phyloP scores from a whole-genome alignment of 2,113 vertebrate species.

The Seriola rivoliana region DNA sequence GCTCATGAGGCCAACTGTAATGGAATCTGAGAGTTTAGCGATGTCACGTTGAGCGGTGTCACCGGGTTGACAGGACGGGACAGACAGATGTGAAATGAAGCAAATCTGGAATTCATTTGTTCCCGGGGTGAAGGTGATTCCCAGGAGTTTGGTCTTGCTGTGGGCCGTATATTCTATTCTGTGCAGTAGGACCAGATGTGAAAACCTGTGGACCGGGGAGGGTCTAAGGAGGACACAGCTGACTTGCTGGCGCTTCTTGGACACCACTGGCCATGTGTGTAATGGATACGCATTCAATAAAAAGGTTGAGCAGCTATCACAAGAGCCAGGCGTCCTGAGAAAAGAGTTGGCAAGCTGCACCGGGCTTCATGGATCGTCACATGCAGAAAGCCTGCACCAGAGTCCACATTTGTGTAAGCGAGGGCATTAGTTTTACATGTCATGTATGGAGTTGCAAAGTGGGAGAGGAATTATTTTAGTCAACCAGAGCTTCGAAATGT shows the following conservation, averaged over 20 bases:
- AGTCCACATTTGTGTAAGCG: not conserved
- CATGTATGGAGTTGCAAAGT: not conserved
- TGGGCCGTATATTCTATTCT: conserved; percentile 12
- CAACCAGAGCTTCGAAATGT: not conserved
- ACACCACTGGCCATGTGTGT: conserved; percentile 57
- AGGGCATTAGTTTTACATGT: not conserved
- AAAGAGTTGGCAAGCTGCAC: conserved; percentile 35
- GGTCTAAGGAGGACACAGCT: conserved; percentile 48
- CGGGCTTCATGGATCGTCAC: conserved; percentile 32
- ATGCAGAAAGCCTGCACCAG: conserved; percentile 3
- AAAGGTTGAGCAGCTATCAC: conserved; percentile 60
- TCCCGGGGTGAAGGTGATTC: conserved; percentile 37
- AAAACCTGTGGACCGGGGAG: conserved; percentile 66
- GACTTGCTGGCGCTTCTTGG: conserved; percentile 46
- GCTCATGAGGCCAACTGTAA: conserved; percentile 39
- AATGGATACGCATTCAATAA: conserved; percentile 62
- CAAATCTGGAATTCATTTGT: conserved; percentile 49
- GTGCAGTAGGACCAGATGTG: conserved; percentile 51
- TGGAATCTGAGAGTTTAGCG: conserved; percentile 43
- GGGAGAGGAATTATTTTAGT: not conserved
- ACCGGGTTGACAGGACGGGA: conserved; percentile 36
- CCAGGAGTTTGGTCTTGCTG: conserved; percentile 37
- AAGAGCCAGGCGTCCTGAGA: conserved; percentile 26
- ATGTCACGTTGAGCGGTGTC: conserved; percentile 33
- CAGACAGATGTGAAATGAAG: conserved; percentile 52